These are phyloP conservation scores for Nerophis lumbriciformis DNA, from an alignment of 2,113 vertebrate genomes.

Conservation along the genomic window DNA sequence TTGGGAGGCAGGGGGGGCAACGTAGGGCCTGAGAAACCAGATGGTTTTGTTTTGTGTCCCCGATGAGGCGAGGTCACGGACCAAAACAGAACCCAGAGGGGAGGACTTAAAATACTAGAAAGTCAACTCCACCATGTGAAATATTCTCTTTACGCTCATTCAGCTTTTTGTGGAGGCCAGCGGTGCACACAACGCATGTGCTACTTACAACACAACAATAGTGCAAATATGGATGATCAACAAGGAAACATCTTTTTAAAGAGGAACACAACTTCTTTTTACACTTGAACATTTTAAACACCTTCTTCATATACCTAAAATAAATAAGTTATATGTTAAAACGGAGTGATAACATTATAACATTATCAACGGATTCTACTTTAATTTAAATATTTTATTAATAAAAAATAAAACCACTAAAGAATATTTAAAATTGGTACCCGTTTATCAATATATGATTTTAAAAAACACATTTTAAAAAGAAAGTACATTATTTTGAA, in stretches of 20 bases:
- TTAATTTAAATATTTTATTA: too few species aligned
- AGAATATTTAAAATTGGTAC: too few species aligned
- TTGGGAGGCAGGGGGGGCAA: constrained; percentile 65
- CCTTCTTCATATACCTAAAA: too few species aligned
- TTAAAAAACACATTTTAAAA: too few species aligned
- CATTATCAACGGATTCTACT: too few species aligned
- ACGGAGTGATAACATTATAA: too few species aligned
- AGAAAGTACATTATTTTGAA: too few species aligned
- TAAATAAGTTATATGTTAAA: too few species aligned
- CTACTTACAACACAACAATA: not conserved
- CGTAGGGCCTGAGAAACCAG: constrained; percentile 79
- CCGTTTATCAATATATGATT: too few species aligned
- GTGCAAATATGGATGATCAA: not conserved
- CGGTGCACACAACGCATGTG: constrained; percentile 9
- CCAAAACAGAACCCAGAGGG: constrained; percentile 40
- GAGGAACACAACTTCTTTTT: too few species aligned
- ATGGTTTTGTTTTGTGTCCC: constrained; percentile 75
- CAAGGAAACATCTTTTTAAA: not conserved
- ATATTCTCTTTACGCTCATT: not conserved
- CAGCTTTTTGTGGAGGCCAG: not conserved
- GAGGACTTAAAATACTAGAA: constrained; percentile 8
- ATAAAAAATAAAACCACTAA: too few species aligned
- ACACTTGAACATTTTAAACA: too few species aligned
- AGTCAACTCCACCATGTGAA: not conserved
- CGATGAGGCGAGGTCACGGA: constrained; percentile 62